Percentiles rank a stretch among this genome's conserved stretches.
phyloP scores from a whole-genome alignment of 2,888 invertebrate species.

The Alsophila aescularia region DNA sequence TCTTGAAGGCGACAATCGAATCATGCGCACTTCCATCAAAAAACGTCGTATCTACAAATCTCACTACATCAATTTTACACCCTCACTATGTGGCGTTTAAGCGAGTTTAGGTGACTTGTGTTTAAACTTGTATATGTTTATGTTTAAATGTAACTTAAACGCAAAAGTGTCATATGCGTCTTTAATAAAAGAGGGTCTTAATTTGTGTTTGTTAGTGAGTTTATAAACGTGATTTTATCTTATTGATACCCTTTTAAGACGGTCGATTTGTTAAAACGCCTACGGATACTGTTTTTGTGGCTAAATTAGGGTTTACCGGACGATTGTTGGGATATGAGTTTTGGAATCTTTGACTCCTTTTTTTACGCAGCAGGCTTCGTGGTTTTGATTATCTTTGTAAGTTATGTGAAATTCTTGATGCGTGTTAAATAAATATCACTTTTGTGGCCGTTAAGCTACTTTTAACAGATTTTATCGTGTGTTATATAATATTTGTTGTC shows the following conservation, averaged over 20 bases:
- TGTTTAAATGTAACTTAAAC: constrained; percentile 26
- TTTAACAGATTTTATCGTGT: constrained; percentile 4
- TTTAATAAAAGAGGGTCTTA: constrained; percentile 52
- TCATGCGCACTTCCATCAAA: constrained; percentile 14
- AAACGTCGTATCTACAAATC: constrained; percentile 18
- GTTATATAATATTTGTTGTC: background rate
- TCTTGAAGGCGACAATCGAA: constrained; percentile 51
- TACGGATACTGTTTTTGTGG: constrained; percentile 46
- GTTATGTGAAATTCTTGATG: constrained; percentile 14
- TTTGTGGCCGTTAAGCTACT: constrained; percentile 10
- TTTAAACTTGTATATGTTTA: background rate
- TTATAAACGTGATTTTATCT: constrained; percentile 45
- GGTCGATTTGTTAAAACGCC: constrained; percentile 53
- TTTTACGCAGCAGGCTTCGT: constrained; percentile 12
- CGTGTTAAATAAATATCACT: constrained; percentile 21
- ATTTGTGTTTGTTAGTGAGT: constrained; percentile 52
- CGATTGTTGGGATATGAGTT: constrained; percentile 17
- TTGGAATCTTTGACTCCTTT: constrained; percentile 12
- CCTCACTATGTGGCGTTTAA: background rate
- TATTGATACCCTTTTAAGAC: constrained; percentile 46
- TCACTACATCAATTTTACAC: background rate
- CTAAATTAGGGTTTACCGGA: constrained; percentile 39
- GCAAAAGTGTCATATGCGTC: constrained; percentile 48
- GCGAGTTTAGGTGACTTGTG: background rate
- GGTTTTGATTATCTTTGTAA: constrained; percentile 24